Conservation (phyloP, 2,113 vertebrate genomes). For the Pseudolaguvia tuberculata region DNA sequence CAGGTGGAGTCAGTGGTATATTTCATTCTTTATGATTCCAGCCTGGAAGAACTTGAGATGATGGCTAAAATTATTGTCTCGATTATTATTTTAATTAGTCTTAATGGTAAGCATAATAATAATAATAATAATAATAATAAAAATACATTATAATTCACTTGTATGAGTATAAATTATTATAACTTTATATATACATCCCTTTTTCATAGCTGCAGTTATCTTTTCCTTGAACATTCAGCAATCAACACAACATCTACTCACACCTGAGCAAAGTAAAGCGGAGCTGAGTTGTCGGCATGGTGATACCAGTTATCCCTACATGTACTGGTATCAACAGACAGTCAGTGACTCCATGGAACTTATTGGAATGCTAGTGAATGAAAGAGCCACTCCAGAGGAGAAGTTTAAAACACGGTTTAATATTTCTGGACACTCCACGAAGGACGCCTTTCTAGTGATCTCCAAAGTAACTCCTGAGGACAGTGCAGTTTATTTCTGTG, state of each 20-base stretch:
- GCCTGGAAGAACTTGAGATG: neutral
- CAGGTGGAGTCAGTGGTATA: neutral
- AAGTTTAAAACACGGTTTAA: slow-evolving; percentile 18
- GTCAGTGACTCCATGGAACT: neutral
- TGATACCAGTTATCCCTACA: slow-evolving; percentile 32
- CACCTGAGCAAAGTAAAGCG: neutral
- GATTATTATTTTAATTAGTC: neutral
- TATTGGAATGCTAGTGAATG: slow-evolving; percentile 35
- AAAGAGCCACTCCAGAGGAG: neutral
- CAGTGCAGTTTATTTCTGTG: slow-evolving; percentile 45
- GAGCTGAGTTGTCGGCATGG: slow-evolving; percentile 39
- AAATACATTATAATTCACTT: neutral
- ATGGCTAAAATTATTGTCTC: neutral
- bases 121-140: neutral
- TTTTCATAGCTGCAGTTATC: slow-evolving; percentile 7
- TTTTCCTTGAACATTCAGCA: slow-evolving; percentile 17
- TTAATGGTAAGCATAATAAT: neutral
- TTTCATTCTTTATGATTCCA: neutral
- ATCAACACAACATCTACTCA: slow-evolving; percentile 5
- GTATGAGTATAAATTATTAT: neutral
- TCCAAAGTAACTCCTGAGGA: slow-evolving; percentile 20
- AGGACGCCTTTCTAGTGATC: slow-evolving; percentile 34
- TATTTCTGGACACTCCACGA: slow-evolving; percentile 19
- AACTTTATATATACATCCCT: too few relatives aligned
- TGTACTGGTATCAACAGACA: slow-evolving; percentile 46